phyloP scores from a whole-genome alignment of 2,888 invertebrate species.

The Cheilosia urbana region DNA sequence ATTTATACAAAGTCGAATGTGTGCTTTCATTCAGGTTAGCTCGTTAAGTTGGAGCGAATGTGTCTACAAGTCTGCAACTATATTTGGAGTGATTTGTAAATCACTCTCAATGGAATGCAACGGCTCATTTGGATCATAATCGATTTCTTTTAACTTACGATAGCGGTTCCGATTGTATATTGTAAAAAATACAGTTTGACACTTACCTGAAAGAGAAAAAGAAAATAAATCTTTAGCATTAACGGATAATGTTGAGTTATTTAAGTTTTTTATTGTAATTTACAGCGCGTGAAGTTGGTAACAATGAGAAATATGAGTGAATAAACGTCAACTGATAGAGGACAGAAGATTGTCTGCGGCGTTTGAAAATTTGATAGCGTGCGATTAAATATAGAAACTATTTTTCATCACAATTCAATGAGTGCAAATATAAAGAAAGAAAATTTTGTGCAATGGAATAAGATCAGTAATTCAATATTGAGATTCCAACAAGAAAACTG shows the following conservation, averaged over 20 bases:
- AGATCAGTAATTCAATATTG: too few relatives aligned
- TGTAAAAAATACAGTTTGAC: background rate
- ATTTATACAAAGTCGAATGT: background rate
- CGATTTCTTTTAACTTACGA: slow-evolving; percentile 17
- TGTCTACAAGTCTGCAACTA: background rate
- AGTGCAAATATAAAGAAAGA: too few relatives aligned
- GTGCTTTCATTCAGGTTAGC: slow-evolving; percentile 3
- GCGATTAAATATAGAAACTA: too few relatives aligned
- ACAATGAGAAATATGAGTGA: background rate
- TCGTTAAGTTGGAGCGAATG: background rate
- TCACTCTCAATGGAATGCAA: background rate
- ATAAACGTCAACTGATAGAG: background rate
- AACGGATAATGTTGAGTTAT: background rate
- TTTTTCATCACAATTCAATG: too few relatives aligned
- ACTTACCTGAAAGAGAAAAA: slow-evolving; percentile 59
- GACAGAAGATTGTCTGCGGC: too few relatives aligned
- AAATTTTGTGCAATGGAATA: too few relatives aligned
- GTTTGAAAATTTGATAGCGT: too few relatives aligned
- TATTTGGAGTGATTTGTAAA: background rate
- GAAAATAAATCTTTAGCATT: background rate
- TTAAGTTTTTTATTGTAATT: background rate
- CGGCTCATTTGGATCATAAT: background rate
- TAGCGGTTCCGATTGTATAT: background rate
- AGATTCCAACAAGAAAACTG: too few relatives aligned
- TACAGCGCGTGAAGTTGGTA: background rate